Conservation (phyloP, 2,888 invertebrate species). For the Habroteleia sp. region DNA sequence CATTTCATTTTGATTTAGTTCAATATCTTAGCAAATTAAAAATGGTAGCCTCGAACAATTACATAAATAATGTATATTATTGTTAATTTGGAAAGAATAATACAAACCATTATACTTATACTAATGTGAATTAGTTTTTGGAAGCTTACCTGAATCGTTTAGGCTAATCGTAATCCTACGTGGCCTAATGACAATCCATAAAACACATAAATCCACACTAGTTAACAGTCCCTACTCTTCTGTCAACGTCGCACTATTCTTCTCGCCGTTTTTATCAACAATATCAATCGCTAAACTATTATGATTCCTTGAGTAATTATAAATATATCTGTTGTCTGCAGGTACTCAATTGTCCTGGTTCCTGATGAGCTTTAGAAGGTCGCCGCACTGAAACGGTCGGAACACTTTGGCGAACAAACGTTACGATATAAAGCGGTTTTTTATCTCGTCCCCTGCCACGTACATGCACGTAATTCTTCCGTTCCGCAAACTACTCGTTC, state of each 20-base stretch:
- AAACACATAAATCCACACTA: conserved; percentile 60
- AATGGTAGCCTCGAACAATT: too few species aligned
- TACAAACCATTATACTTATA: too few species aligned
- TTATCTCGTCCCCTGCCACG: conserved; percentile 37
- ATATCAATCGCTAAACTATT: conserved; percentile 57
- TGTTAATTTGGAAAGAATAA: too few species aligned
- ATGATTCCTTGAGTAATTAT: conserved; percentile 69
- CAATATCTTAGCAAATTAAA: too few species aligned
- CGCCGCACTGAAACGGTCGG: conserved; percentile 40
- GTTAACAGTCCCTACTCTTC: conserved; percentile 45
- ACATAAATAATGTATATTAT: too few species aligned
- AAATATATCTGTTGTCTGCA: conserved; percentile 78
- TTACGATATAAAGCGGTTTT: conserved; percentile 44
- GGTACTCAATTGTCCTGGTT: conserved; percentile 78
- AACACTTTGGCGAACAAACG: conserved; percentile 54
- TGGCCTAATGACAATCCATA: conserved; percentile 29
- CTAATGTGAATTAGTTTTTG: not conserved
- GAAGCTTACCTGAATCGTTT: conserved; percentile 49
- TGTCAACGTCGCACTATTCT: conserved; percentile 46
- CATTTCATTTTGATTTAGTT: too few species aligned
- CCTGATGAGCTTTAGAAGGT: conserved; percentile 67
- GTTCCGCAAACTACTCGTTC: conserved; percentile 42
- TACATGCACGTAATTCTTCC: conserved; percentile 49
- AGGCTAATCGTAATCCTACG: conserved; percentile 28
- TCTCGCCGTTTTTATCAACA: conserved; percentile 30